These are phyloP conservation scores for Cecidostiba fungosa DNA, from an alignment of 2,888 invertebrate genomes.

Conservation along the genomic window DNA sequence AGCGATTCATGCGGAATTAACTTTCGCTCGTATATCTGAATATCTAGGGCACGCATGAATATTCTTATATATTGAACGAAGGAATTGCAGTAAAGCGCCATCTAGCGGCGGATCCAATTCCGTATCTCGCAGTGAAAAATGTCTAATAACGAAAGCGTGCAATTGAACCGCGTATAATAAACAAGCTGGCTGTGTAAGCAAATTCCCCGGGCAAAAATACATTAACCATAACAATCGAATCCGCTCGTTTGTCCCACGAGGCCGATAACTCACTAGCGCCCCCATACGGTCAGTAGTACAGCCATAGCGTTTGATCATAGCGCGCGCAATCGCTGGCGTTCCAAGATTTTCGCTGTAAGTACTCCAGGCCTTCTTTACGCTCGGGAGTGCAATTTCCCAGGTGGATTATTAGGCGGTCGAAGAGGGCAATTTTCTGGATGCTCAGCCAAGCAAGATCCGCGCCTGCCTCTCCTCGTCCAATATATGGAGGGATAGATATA, in stretches of 20 bases:
- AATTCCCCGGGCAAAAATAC: conserved; percentile 10
- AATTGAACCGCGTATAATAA: background rate
- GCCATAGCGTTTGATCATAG: too few relatives aligned
- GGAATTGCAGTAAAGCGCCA: background rate
- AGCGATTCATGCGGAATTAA: too few relatives aligned
- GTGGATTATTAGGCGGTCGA: conserved; percentile 67
- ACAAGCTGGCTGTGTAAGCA: background rate
- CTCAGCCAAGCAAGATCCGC: conserved; percentile 65
- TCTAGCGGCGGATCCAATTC: background rate
- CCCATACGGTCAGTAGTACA: conserved; percentile 1
- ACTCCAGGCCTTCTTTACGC: conserved; percentile 43
- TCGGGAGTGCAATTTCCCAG: conserved; percentile 55
- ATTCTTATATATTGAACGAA: too few relatives aligned
- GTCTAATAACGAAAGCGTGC: background rate
- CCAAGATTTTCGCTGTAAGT: background rate
- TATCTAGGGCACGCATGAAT: too few relatives aligned
- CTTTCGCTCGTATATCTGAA: too few relatives aligned
- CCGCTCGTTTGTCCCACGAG: background rate
- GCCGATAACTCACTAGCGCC: background rate
- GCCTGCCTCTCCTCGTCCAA: conserved; percentile 53
- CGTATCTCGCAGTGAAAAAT: background rate
- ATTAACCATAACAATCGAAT: conserved; percentile 3
- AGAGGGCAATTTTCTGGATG: conserved; percentile 74
- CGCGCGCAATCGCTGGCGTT: conserved; percentile 7
- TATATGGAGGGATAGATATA: conserved; percentile 65